Evolutionary conservation across 2,113 vertebrate species (phyloP).

Genomic region (Pseudolaguvia tuberculata): DNA sequence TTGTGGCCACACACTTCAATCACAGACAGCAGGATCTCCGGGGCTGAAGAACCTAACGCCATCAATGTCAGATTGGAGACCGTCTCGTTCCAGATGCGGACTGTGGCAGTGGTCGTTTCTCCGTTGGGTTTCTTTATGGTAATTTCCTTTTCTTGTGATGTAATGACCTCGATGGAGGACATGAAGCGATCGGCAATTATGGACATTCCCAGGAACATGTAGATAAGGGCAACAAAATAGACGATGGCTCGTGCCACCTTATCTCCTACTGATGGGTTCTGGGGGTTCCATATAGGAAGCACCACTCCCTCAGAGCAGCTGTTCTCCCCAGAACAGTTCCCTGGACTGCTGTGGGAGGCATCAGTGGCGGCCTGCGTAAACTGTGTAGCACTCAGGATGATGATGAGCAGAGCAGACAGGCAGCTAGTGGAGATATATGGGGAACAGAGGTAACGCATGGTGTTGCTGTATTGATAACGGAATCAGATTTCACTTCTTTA

Average conservation of each 20-base stretch:
- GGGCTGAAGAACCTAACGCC: constrained; percentile 78
- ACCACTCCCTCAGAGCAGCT: constrained; percentile 75
- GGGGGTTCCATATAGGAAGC: constrained; percentile 78
- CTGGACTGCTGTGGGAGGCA: constrained; percentile 13
- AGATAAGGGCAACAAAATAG: constrained; percentile 79
- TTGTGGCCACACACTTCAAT: constrained; percentile 78
- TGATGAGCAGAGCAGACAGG: constrained; percentile 55
- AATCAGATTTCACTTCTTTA: constrained; percentile 17
- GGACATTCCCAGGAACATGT: constrained; percentile 84
- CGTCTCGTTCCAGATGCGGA: constrained; percentile 81
- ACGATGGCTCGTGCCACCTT: constrained; percentile 80
- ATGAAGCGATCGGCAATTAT: constrained; percentile 83
- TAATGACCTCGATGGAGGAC: constrained; percentile 84
- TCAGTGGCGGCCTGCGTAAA: constrained; percentile 56
- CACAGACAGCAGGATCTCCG: constrained; percentile 79
- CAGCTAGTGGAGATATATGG: constrained; percentile 44
- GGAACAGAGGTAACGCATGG: constrained; percentile 53
- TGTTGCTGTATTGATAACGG: constrained; percentile 17
- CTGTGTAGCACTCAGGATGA: constrained; percentile 60
- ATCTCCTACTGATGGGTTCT: constrained; percentile 77
- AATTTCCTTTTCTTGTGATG: constrained; percentile 80
- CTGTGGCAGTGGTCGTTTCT: constrained; percentile 73
- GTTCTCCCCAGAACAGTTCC: constrained; percentile 65
- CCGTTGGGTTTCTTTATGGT: constrained; percentile 79
- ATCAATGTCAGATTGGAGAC: constrained; percentile 82